Evolutionary conservation across 2,888 invertebrate genomes (phyloP).

Genomic region (Urechis unicinctus): DNA sequence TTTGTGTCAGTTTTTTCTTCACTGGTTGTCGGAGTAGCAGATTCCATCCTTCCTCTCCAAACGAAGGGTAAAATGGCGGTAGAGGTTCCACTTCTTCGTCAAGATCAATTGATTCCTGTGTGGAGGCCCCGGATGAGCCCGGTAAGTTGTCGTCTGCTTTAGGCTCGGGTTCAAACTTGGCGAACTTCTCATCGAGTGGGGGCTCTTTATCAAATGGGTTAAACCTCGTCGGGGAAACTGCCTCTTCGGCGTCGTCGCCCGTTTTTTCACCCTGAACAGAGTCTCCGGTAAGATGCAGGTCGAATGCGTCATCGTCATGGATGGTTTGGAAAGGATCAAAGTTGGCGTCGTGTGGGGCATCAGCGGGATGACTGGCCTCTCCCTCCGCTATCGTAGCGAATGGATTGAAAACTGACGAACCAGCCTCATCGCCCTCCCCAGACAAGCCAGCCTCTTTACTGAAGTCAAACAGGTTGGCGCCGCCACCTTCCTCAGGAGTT

Average conservation of each 20-base stretch:
- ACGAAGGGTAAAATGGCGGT: conserved; percentile 80
- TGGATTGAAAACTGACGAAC: conserved; percentile 17
- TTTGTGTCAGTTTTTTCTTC: conserved; percentile 52
- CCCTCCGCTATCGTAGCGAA: conserved; percentile 19
- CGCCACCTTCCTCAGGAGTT: background rate
- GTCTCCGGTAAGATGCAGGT: conserved; percentile 6
- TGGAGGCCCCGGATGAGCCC: background rate
- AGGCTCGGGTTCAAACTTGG: conserved; percentile 34
- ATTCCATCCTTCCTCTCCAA: conserved; percentile 84
- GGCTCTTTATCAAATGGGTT: conserved; percentile 50
- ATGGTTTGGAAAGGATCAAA: conserved; percentile 32
- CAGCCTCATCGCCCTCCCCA: background rate
- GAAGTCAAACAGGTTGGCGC: background rate
- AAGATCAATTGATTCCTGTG: conserved; percentile 1
- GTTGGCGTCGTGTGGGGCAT: background rate
- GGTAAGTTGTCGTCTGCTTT: background rate
- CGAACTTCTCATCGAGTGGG: conserved; percentile 45
- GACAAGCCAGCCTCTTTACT: background rate
- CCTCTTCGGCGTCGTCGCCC: conserved; percentile 8
- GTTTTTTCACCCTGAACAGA: conserved; percentile 8
- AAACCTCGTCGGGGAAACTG: conserved; percentile 35
- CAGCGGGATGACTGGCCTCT: background rate
- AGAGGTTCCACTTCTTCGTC: conserved; percentile 66
- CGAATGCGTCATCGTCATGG: conserved; percentile 21
- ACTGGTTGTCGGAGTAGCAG: conserved; percentile 78